Base-by-base conservation (phyloP, 2,888 invertebrate species). In the Meta bourneti region DNA sequence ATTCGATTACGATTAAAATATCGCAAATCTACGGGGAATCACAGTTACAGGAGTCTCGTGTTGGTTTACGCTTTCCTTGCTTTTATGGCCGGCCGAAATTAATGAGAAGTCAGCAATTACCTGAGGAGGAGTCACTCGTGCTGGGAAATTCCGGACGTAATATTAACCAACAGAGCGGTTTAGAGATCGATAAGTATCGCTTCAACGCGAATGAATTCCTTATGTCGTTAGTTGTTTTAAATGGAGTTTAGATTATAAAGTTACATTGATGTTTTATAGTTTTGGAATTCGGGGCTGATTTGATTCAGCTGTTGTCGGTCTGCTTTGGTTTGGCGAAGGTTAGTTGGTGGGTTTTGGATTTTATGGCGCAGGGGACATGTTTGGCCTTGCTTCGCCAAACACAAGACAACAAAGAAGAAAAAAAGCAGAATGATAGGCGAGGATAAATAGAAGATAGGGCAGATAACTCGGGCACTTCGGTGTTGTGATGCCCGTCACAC, bases 1-100 rank as follows among this genome's bases (percentile, higher is more conserved):
- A 80, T 80, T 80, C 80, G 80, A 80, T 80, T 61, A 80, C 80
- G 80, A 80, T 80, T 80, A 80, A 79, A 80, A 20, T 61, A 61
- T 61, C 61, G 61, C 54, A 80, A 61, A 34, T 61, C 61, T n/a
- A 34, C 19, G 19, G 80, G 34, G 80, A 78, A 78, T 80, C 61
- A 34, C 80, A 34, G 34, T 20, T 51, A 11, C 51, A 51, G 61
- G 52, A 52, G 54, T 6, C 54, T 20, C 13, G 80, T 20, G 48
- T 80, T 61, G 34, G 52, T 80, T 80, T 61, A 20, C 61, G 51
- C 80, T 80, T 80, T 80, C 61, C 34, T 61, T 80, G 80, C 61
- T 80, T 54, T 80, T 61, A 80, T 54, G 19, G 13, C 6, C 8
- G 6, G 54, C 11, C 16, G 20, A 80, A 61, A 80, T 80, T 52